Evolutionary conservation across 2,888 invertebrate genomes (phyloP).

Genomic region (Nasonia oneida): DNA sequence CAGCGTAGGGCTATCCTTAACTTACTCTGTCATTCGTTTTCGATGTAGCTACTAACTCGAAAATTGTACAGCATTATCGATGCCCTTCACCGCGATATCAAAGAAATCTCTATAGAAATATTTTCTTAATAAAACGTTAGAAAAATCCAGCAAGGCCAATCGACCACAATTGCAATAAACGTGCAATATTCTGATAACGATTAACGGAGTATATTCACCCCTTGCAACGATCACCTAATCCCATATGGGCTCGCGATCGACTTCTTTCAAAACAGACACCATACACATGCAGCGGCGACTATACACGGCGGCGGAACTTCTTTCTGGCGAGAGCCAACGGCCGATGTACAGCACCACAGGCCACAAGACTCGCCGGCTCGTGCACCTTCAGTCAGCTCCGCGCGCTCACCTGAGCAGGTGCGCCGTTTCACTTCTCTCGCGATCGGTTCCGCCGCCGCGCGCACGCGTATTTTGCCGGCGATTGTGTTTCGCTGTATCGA

Average conservation of each 20-base stretch:
- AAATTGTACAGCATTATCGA: not conserved
- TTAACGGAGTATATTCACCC: too few relatives aligned
- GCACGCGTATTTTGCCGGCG: not conserved
- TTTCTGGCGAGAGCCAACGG: slow-evolving; percentile 19
- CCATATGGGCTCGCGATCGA: not conserved
- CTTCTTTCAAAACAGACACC: slow-evolving; percentile 5
- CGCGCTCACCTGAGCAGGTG: slow-evolving; percentile 70
- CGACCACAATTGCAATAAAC: not conserved
- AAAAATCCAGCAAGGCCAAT: too few relatives aligned
- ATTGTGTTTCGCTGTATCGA: not conserved
- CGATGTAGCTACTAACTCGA: not conserved
- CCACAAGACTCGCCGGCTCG: slow-evolving; percentile 17
- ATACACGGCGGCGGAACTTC: not conserved
- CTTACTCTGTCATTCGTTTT: not conserved
- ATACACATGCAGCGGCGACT: not conserved
- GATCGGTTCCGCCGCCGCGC: slow-evolving; percentile 7
- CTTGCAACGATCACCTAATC: not conserved
- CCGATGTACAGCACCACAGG: not conserved
- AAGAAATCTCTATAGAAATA: too few relatives aligned
- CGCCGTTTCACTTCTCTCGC: slow-evolving; percentile 21
- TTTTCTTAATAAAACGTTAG: too few relatives aligned
- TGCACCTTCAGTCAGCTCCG: slow-evolving; percentile 74
- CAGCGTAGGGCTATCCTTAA: not conserved
- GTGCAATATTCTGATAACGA: not conserved
- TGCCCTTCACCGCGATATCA: not conserved